Conservation (phyloP, 1,140 invertebrate species). For the Diorhabda elongata region DNA sequence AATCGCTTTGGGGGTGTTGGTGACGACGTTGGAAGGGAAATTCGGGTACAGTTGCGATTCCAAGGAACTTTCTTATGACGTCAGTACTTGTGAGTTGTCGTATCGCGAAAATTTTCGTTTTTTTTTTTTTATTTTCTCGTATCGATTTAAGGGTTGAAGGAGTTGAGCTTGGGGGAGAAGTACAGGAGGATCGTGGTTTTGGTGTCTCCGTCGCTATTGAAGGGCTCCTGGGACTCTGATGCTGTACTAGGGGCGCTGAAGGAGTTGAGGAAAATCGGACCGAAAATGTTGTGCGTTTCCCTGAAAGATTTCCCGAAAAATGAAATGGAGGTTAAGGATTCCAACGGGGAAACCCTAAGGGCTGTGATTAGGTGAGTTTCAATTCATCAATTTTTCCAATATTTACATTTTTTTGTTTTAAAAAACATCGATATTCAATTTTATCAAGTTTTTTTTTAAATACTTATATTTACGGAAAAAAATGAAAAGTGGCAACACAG, state of each 20-base stretch:
- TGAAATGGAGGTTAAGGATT: slow-evolving; percentile 38
- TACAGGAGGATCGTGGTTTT: slow-evolving; percentile 37
- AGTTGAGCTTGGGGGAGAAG: slow-evolving; percentile 32
- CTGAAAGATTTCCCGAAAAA: slow-evolving; percentile 39
- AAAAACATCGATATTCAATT: too few species aligned
- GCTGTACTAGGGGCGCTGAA: slow-evolving; percentile 40
- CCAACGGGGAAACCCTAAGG: slow-evolving; percentile 39
- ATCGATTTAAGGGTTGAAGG: slow-evolving; percentile 35
- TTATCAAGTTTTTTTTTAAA: too few species aligned
- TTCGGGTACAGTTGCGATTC: slow-evolving; percentile 40
- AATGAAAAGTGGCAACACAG: too few species aligned
- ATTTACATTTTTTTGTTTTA: neutral
- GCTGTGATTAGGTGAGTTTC: slow-evolving; percentile 11
- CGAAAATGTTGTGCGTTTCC: slow-evolving; percentile 35
- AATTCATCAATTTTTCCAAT: neutral
- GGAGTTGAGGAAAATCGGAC: slow-evolving; percentile 34
- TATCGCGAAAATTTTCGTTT: neutral
- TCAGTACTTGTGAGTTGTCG: slow-evolving; percentile 37
- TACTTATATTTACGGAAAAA: too few species aligned
- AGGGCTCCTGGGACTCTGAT: slow-evolving; percentile 36
- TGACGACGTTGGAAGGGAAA: slow-evolving; percentile 39
- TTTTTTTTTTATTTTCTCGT: slow-evolving; percentile 1
- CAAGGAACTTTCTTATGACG: slow-evolving; percentile 32
- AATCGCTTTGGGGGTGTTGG: slow-evolving; percentile 38
- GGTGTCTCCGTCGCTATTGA: slow-evolving; percentile 38